Base-by-base conservation (phyloP, 2,797 vertebrate species). In the Gallinago nigripennis region DNA sequence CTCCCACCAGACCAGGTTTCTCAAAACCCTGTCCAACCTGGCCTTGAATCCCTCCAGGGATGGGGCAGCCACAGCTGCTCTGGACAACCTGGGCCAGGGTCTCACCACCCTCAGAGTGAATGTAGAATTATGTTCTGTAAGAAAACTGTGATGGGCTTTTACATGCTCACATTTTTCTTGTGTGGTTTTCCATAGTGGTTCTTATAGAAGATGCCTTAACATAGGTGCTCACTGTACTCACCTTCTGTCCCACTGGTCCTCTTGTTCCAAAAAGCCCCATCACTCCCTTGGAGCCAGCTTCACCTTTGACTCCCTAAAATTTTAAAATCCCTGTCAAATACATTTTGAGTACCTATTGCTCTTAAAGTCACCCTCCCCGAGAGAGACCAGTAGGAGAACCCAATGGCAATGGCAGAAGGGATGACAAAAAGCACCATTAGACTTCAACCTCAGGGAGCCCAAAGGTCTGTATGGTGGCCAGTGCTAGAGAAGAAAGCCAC, bases 171-270 rank as follows among this genome's bases (percentile, higher is more conserved):
- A 24, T 48, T 48, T 48, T 14, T 64, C 28, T 30, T 45, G 51
- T 2, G 5, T 27, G 57, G 25, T n/a, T 43, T 75, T 21, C 28
- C 19, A 23, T 8, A 21, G 30, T 24, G 33, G 0, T 27, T 31
- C 28, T 24, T 66, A 10, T 20, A 68, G 43, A 24, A 18, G 37
- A 25, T 18, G 13, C 39, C 50, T 45, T 27, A n/a, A 13, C 2
- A 3, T 8, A n/a, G 43, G 24, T 18, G 3, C 11, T 78, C 25
- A 23, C 43, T 70, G 6, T 39, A 83, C 95, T 97, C 58, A 99
- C 99, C 98, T 99, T 99, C 95, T 99, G 99, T 25, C 99, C 99
- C 3, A 98, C 99, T 0, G 98, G 98, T 68, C 99, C 99, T 94
- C 99, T 97, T 41, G 97, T 97, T 90, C 99, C 99, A 10, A 99